phyloP scores from a whole-genome alignment of 2,113 vertebrate species.

The Lophura nycthemera region DNA sequence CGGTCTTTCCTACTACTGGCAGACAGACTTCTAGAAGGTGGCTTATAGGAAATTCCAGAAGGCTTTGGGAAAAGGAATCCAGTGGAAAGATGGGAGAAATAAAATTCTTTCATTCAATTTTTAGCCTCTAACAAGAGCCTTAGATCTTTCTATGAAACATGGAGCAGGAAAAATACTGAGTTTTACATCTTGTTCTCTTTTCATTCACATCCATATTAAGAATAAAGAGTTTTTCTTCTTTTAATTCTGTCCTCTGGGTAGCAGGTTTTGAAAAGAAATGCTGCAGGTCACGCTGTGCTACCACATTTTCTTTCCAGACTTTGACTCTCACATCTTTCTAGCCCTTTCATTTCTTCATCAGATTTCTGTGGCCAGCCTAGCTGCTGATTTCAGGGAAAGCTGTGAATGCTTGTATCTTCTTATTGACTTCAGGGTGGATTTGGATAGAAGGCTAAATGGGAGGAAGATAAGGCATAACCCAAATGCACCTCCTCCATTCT shows the following conservation, averaged over 20 bases:
- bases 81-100: neutral
- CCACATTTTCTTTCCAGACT: neutral
- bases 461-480: neutral
- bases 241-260: neutral
- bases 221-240: neutral
- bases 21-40: neutral
- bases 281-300: neutral
- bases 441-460: neutral
- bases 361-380: neutral
- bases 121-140: neutral
- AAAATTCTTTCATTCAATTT: neutral
- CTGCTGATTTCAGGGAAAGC: neutral
- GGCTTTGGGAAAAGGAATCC: neutral
- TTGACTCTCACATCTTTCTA: neutral
- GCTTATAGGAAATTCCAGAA: neutral
- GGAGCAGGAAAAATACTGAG: neutral
- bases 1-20: neutral
- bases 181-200: neutral
- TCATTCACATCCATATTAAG: neutral
- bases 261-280: neutral
- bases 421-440: neutral
- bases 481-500: neutral
- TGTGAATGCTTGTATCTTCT: neutral
- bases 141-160: neutral
- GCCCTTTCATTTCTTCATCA: neutral